phyloP scores from a whole-genome alignment of 2,113 vertebrate species.

The Nothobranchius furzeri region DNA sequence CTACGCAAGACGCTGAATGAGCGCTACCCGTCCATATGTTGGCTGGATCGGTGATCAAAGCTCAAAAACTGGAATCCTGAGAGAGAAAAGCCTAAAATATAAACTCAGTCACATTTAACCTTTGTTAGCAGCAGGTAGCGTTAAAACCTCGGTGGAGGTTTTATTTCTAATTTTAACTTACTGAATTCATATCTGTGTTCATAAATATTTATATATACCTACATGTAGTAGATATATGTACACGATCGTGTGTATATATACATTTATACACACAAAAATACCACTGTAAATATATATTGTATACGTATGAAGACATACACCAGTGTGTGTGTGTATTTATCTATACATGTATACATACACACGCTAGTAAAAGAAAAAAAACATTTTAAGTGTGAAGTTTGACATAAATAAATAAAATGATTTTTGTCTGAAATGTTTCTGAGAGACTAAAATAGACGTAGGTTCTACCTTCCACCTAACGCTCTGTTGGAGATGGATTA shows the following conservation, averaged over 20 bases:
- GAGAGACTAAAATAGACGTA: constrained; percentile 10
- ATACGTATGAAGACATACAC: too few relatives aligned
- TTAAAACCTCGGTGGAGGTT: too few relatives aligned
- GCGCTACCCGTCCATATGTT: constrained; percentile 82
- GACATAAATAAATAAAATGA: too few relatives aligned
- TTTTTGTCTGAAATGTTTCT: too few relatives aligned
- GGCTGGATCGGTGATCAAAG: constrained; percentile 81
- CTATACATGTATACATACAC: too few relatives aligned
- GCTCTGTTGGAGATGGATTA: constrained; percentile 65
- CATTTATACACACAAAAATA: neutral
- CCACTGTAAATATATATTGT: too few relatives aligned
- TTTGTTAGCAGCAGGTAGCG: constrained; percentile 3
- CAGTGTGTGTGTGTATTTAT: too few relatives aligned
- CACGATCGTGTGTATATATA: constrained; percentile 27
- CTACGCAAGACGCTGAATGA: constrained; percentile 80
- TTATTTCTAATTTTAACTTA: constrained; percentile 44
- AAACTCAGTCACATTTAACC: too few relatives aligned
- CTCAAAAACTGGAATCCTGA: neutral
- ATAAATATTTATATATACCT: too few relatives aligned
- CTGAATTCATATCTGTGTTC: neutral
- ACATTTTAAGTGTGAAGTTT: too few relatives aligned
- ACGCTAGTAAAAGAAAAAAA: too few relatives aligned
- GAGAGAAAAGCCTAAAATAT: neutral
- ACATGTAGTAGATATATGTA: constrained; percentile 34
- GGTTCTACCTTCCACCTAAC: constrained; percentile 2